Evolutionary conservation across 2,888 invertebrate genomes (phyloP).

Genomic region (Stegana nigrithorax): DNA sequence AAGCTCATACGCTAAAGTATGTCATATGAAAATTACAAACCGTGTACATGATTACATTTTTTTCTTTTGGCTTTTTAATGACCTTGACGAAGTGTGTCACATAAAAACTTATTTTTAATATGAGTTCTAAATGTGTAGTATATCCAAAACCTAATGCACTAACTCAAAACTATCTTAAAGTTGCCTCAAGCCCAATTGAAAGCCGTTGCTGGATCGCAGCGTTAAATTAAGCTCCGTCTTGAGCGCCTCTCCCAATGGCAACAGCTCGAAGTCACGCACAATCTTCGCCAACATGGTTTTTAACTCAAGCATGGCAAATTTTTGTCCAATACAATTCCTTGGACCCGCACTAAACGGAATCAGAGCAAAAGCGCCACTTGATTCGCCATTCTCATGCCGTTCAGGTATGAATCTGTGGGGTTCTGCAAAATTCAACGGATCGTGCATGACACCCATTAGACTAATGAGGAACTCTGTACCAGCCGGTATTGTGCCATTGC

Average conservation of each 20-base stretch:
- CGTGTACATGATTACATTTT: too few species aligned
- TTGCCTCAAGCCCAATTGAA: slow-evolving; percentile 53
- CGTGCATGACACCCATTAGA: slow-evolving; percentile 40
- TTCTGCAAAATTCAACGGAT: slow-evolving; percentile 39
- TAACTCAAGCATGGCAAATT: slow-evolving; percentile 58
- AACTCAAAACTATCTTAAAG: too few species aligned
- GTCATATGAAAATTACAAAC: too few species aligned
- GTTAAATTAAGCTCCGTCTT: slow-evolving; percentile 48
- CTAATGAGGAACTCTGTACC: slow-evolving; percentile 47
- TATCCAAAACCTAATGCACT: too few species aligned
- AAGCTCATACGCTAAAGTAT: too few species aligned
- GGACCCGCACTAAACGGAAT: slow-evolving; percentile 68
- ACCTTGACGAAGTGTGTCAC: too few species aligned
- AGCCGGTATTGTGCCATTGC: slow-evolving; percentile 49
- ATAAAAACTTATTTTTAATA: too few species aligned
- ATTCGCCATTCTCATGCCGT: slow-evolving; percentile 40
- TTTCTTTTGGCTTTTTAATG: too few species aligned
- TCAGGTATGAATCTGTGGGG: slow-evolving; percentile 53
- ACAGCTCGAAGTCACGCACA: slow-evolving; percentile 47
- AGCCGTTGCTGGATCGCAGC: slow-evolving; percentile 49
- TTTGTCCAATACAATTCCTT: slow-evolving; percentile 68
- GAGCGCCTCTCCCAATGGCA: slow-evolving; percentile 50
- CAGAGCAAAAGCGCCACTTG: slow-evolving; percentile 39
- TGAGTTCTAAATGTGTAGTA: too few species aligned
- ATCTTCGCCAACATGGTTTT: slow-evolving; percentile 54